A percentile compares a stretch with the other conserved stretches of the same genome.
phyloP scores from a whole-genome alignment of 2,888 invertebrate species.

The Caenorhabditis sp. region DNA sequence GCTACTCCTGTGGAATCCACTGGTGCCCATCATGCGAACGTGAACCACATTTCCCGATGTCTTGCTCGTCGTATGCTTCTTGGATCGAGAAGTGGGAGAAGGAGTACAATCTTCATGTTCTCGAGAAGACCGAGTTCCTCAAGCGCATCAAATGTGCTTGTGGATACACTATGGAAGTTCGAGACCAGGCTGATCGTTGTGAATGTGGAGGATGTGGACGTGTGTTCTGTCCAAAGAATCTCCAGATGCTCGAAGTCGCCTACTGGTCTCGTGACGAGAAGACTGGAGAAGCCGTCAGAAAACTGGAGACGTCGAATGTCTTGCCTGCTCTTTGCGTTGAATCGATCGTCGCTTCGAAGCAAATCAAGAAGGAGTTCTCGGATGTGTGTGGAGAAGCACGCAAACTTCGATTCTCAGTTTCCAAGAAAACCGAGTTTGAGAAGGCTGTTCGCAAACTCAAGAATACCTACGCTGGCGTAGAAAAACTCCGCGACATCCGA shows the following conservation, averaged over 20 bases:
- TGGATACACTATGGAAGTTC: slow-evolving; percentile 52
- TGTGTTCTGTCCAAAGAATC: slow-evolving; percentile 65
- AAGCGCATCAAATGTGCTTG: slow-evolving; percentile 57
- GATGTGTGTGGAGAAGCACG: slow-evolving; percentile 64
- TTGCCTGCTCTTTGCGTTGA: slow-evolving; percentile 44
- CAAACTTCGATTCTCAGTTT: slow-evolving; percentile 46
- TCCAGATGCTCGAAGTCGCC: slow-evolving; percentile 51
- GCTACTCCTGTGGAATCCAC: slow-evolving; percentile 68
- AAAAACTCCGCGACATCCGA: slow-evolving; percentile 55
- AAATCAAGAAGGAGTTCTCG: slow-evolving; percentile 64
- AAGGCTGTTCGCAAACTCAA: slow-evolving; percentile 62
- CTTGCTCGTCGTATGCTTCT: slow-evolving; percentile 62
- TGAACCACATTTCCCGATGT: slow-evolving; percentile 78
- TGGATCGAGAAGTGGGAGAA: slow-evolving; percentile 73
- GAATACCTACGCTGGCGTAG: slow-evolving; percentile 53
- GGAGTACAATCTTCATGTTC: slow-evolving; percentile 65
- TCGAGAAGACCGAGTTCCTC: slow-evolving; percentile 47
- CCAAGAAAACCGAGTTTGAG: slow-evolving; percentile 60
- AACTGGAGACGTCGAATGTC: slow-evolving; percentile 20
- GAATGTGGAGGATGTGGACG: slow-evolving; percentile 67
- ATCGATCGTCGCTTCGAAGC: slow-evolving; percentile 46
- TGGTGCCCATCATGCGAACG: slow-evolving; percentile 73
- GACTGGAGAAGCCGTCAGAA: slow-evolving; percentile 37
- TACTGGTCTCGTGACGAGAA: slow-evolving; percentile 52
- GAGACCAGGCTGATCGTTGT: slow-evolving; percentile 46